phyloP scores from a whole-genome alignment of 2,888 invertebrate species.

The Criorhina ranunculi region DNA sequence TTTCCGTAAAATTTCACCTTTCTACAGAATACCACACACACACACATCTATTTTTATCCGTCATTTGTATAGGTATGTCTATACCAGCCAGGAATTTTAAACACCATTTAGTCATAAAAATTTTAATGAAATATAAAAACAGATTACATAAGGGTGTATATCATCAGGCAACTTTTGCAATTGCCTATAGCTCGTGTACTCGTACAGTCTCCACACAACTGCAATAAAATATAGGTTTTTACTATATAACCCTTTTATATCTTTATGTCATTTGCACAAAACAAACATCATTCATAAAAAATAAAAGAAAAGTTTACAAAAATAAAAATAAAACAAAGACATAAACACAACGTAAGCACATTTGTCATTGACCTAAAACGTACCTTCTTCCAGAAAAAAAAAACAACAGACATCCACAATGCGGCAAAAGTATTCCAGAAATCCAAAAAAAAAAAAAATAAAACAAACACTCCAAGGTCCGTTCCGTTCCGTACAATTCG shows the following conservation, averaged over 20 bases:
- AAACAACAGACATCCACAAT: not conserved
- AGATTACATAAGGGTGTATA: slow-evolving; percentile 49
- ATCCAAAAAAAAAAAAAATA: not conserved
- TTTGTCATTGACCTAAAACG: slow-evolving; percentile 28
- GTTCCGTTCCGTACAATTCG: not conserved
- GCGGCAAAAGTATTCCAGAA: slow-evolving; percentile 12
- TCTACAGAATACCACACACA: slow-evolving; percentile 3
- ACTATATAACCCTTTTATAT: slow-evolving; percentile 28
- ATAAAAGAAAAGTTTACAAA: not conserved
- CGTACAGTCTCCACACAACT: slow-evolving; percentile 24
- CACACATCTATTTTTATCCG: too few species aligned
- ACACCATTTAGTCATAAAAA: slow-evolving; percentile 22
- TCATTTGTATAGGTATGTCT: not conserved
- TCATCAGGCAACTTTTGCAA: slow-evolving; percentile 41
- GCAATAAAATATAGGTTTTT: slow-evolving; percentile 43
- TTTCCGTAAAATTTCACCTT: slow-evolving; percentile 12
- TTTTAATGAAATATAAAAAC: slow-evolving; percentile 52
- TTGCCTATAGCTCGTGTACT: not conserved
- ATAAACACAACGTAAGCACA: not conserved
- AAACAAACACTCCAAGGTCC: not conserved
- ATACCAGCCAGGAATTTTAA: slow-evolving; percentile 17
- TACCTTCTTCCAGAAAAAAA: slow-evolving; percentile 26
- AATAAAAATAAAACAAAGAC: not conserved
- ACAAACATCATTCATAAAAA: slow-evolving; percentile 34
- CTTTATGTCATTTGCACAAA: slow-evolving; percentile 7